Base-by-base conservation (phyloP, 2,797 vertebrate genomes). In the Tragopan temminckii region DNA sequence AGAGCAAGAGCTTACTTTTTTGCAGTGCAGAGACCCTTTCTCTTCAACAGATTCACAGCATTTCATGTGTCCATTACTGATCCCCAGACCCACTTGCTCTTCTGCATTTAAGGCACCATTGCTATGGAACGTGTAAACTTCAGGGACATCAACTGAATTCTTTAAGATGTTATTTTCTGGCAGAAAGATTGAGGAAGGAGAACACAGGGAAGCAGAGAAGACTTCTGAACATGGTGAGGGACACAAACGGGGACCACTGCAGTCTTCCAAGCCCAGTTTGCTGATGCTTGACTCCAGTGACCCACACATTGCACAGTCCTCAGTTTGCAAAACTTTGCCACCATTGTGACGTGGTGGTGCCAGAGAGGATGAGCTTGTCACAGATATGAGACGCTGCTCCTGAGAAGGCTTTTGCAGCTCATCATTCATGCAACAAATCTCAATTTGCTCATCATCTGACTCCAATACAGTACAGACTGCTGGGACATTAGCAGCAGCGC, bases 401-500 rank as follows among this genome's bases (percentile, higher is more conserved):
- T 85, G 83, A 15, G 31, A 0, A 0, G 69, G 35, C 27, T 74
- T 71, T 16, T 36, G 46, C 0, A 3, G 82, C 40, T 94, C 85
- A 0, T 82, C 46, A 0, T 85, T 91, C 18, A 25, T 12, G 38
- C 97, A 98, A 93, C 98, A 99, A 38, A 99, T 98, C 95, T 99
- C 99, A 71, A 99, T 97, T 59, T 98, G 98, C 33, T 99, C 99
- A 42, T 98, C 98, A 38, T 99, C 98, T 0, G 98, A 98, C 45
- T 98, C 98, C 0, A 83, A 55, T 35, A 95, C 42, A 8, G 80
- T 64, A 55, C 90, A 90, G 62, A 38, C 82, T 38, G 76, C 59
- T 48, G 94, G 58, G 25, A 85, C 10, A 8, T 70, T 33, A 52
- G 92, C 79, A 82, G 79, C 61, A 93, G 77, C 0, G 0, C 93